A percentile compares a stretch with the other conserved stretches of the same genome.
Conservation (phyloP, 2,113 vertebrate genomes). For the Macroglossus sobrinus region DNA sequence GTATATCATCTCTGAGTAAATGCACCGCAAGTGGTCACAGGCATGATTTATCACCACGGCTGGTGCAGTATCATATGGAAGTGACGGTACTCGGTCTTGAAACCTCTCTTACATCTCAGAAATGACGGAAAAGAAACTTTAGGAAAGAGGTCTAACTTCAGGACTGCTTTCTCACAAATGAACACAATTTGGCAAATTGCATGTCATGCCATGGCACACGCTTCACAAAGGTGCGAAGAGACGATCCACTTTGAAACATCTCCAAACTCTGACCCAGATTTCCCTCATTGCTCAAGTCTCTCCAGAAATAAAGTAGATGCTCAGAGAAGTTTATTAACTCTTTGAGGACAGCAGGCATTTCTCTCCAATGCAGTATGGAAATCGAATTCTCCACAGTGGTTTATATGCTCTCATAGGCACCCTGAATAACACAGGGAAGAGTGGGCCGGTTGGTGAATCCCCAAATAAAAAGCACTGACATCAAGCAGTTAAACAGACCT, state of each 20-base stretch:
- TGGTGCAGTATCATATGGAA: not conserved
- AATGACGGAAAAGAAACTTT: not conserved
- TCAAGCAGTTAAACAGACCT: not conserved
- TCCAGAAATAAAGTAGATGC: not conserved
- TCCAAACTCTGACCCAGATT: not conserved
- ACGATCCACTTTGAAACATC: not conserved
- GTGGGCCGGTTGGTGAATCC: not conserved
- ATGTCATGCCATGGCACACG: not conserved
- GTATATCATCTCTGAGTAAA: constrained; percentile 32
- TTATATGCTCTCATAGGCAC: not conserved
- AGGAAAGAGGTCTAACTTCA: not conserved
- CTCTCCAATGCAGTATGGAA: not conserved
- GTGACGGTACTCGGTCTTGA: not conserved
- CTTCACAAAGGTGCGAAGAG: not conserved
- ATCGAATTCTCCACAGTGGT: not conserved
- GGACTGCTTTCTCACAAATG: constrained; percentile 47
- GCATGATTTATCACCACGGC: not conserved
- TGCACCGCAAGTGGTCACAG: not conserved
- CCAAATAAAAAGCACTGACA: not conserved
- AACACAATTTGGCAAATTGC: constrained; percentile 37
- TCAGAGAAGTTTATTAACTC: not conserved
- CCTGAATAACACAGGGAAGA: not conserved
- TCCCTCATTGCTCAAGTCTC: not conserved
- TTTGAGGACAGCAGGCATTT: not conserved
- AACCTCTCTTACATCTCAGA: constrained; percentile 37